phyloP scores from a whole-genome alignment of 23 tunicate genomes.

The Clavelina lepadiformis region DNA sequence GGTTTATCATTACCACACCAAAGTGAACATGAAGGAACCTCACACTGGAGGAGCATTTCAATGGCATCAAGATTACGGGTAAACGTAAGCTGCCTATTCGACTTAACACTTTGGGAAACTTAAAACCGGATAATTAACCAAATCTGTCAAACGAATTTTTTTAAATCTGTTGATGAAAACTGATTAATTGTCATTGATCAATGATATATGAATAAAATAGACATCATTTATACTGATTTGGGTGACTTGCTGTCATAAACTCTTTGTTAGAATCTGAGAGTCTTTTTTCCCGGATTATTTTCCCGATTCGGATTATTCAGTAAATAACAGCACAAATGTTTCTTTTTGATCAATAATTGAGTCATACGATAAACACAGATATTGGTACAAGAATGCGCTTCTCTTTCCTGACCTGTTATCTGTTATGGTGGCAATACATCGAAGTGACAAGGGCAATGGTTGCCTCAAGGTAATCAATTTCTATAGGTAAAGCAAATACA shows the following conservation, averaged over 20 bases:
- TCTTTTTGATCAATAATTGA: background rate
- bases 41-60: constrained; percentile 44
- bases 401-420: constrained; percentile 51
- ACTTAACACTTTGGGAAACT: too few relatives aligned
- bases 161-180: background rate
- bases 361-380: constrained; percentile 8
- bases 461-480: constrained; percentile 38
- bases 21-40: constrained; percentile 51
- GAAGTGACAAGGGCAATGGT: constrained; percentile 46
- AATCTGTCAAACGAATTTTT: too few relatives aligned
- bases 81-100: background rate
- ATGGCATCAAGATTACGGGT: constrained; percentile 86
- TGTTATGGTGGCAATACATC: constrained; percentile 51
- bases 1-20: constrained; percentile 69
- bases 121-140: too few relatives aligned
- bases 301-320: too few relatives aligned
- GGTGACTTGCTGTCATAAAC: too few relatives aligned
- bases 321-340: too few relatives aligned
- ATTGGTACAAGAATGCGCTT: constrained; percentile 64
- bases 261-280: too few relatives aligned
- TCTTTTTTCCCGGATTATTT: too few relatives aligned
- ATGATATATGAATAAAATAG: too few relatives aligned
- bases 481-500: background rate
- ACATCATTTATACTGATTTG: too few relatives aligned
- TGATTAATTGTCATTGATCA: background rate